Evolutionary conservation across 2,113 vertebrate species (phyloP).

Genomic region (Gymnogyps californianus): DNA sequence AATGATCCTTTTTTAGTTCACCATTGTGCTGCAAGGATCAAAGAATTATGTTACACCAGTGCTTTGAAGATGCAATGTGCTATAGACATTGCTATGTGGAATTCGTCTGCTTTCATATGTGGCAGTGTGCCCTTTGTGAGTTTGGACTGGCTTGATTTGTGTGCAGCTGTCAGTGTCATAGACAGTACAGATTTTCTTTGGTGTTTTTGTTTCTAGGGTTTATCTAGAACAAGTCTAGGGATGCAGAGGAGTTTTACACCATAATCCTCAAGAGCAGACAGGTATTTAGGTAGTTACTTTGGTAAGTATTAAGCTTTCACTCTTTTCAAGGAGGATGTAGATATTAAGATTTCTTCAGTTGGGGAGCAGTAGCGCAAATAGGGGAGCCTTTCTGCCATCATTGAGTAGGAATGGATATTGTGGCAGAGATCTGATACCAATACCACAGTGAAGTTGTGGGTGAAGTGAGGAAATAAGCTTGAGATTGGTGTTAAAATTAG

Average conservation of each 20-base stretch:
- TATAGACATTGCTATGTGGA: neutral
- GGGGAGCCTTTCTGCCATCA: neutral
- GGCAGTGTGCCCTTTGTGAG: neutral
- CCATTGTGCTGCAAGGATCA: neutral
- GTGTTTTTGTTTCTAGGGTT: neutral
- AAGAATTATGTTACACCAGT: neutral
- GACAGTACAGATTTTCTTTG: neutral
- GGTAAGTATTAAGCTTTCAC: neutral
- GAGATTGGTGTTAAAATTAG: neutral
- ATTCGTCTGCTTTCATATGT: neutral
- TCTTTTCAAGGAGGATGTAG: neutral
- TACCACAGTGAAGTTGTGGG: neutral
- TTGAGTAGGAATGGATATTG: neutral
- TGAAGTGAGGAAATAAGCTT: slow-evolving; percentile 23
- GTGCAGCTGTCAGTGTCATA: neutral
- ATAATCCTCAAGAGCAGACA: neutral
- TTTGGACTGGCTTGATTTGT: neutral
- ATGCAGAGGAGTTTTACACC: neutral
- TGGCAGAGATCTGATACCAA: neutral
- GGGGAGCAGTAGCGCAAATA: neutral
- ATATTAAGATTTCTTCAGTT: neutral
- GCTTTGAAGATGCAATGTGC: neutral
- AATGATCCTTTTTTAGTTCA: neutral
- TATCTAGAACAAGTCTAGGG: neutral
- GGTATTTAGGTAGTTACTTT: neutral